Conservation (phyloP, 2,888 invertebrate genomes). For the Creontiades dilutus region DNA sequence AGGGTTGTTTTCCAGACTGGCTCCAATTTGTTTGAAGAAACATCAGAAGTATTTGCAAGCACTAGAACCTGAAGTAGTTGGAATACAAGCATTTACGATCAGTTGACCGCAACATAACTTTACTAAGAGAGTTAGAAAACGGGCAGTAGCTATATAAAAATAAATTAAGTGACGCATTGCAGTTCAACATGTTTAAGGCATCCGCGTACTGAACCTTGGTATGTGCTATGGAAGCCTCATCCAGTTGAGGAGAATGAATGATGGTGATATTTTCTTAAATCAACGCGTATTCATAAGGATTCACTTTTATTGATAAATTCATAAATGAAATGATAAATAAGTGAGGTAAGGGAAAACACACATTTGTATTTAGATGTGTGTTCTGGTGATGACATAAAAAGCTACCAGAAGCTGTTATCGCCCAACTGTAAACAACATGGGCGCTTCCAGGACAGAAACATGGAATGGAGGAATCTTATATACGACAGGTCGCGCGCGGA, state of each 20-base stretch:
- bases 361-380: background rate
- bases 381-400: background rate
- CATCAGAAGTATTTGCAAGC: background rate
- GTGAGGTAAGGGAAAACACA: background rate
- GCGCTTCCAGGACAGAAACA: background rate
- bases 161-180: no score
- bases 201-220: no score
- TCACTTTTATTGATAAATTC: no score
- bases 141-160: no score
- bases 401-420: background rate
- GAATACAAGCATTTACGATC: background rate
- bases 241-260: no score
- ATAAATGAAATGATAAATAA: no score
- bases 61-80: background rate
- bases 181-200: no score
- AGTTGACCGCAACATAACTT: background rate
- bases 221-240: no score
- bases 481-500: constrained; percentile 65
- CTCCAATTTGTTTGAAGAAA: background rate
- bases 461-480: constrained; percentile 45
- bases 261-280: no score
- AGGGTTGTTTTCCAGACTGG: background rate
- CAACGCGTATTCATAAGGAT: no score
- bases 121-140: background rate
- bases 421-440: background rate